Percentiles rank a stretch among this genome's conserved stretches.
These are phyloP conservation scores for Xanthorhoe spadicearia DNA, from an alignment of 2,888 invertebrate species.

Conservation along the genomic window DNA sequence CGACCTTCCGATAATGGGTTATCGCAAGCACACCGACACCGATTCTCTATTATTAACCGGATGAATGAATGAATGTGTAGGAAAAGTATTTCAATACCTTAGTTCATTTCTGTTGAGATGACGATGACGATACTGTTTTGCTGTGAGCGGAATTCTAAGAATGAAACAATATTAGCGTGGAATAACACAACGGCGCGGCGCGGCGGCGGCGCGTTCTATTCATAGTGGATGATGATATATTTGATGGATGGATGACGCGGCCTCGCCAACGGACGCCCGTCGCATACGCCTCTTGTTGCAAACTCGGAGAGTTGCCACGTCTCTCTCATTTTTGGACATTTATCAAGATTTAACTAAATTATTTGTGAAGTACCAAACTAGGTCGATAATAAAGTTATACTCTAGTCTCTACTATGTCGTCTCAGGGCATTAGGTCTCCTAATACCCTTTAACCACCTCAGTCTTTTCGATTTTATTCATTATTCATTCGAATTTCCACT, in stretches of 20 bases:
- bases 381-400: too few species aligned
- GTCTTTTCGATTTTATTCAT: too few species aligned
- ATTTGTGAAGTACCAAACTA: too few species aligned
- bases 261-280: conserved; percentile 58
- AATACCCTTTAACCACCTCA: too few species aligned
- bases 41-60: conserved; percentile 58
- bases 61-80: conserved; percentile 64
- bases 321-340: not conserved
- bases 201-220: conserved; percentile 68
- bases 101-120: conserved; percentile 52
- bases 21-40: conserved; percentile 55
- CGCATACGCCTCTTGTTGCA: conserved; percentile 38
- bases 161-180: conserved; percentile 65
- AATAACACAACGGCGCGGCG: conserved; percentile 48
- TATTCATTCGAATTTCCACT: too few species aligned
- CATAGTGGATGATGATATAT: conserved; percentile 75
- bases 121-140: conserved; percentile 70
- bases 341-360: not conserved
- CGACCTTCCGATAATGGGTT: conserved; percentile 69
- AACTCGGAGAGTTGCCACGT: conserved; percentile 26
- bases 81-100: conserved; percentile 52
- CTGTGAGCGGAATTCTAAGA: conserved; percentile 72
- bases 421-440: too few species aligned
- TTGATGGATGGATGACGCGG: conserved; percentile 80
- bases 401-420: too few species aligned